A percentile compares a stretch with the other conserved stretches of the same genome.
These are phyloP conservation scores for Polylopha cassiicola DNA, from an alignment of 2,888 invertebrate species.

Conservation along the genomic window DNA sequence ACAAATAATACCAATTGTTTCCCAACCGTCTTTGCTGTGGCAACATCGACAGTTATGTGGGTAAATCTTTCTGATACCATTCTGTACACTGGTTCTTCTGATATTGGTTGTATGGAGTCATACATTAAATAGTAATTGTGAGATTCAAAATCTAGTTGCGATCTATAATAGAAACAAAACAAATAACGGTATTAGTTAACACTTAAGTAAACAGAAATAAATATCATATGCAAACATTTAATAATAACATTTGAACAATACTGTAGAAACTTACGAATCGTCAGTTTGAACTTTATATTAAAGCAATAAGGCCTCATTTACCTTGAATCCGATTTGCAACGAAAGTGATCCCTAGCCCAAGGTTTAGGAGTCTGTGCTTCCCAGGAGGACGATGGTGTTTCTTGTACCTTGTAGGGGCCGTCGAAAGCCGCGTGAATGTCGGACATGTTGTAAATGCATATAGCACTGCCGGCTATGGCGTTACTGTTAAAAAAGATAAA, in stretches of 20 bases:
- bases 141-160: conserved; percentile 78
- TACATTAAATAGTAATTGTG: conserved; percentile 93
- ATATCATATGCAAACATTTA: no score
- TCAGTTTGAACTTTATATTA: no score
- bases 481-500: conserved; percentile 82
- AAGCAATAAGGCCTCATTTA: conserved; percentile 19
- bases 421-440: conserved; percentile 88
- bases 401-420: conserved; percentile 91
- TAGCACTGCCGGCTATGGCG: conserved; percentile 93
- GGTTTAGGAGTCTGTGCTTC: conserved; percentile 67
- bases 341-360: conserved; percentile 73
- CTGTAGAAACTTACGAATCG: no score
- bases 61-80: conserved; percentile 84
- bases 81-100: conserved; percentile 82
- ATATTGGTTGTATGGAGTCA: conserved; percentile 86
- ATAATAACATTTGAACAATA: no score
- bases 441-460: conserved; percentile 92
- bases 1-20: conserved; percentile 88
- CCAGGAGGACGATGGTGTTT: conserved; percentile 86
- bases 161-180: conserved; percentile 42
- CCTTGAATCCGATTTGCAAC: conserved; percentile 72
- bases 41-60: conserved; percentile 89
- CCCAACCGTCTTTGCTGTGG: conserved; percentile 82
- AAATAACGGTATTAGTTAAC: no score
- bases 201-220: no score